These are phyloP conservation scores for Aromia moschata DNA, from an alignment of 2,888 invertebrate species.

Conservation along the genomic window DNA sequence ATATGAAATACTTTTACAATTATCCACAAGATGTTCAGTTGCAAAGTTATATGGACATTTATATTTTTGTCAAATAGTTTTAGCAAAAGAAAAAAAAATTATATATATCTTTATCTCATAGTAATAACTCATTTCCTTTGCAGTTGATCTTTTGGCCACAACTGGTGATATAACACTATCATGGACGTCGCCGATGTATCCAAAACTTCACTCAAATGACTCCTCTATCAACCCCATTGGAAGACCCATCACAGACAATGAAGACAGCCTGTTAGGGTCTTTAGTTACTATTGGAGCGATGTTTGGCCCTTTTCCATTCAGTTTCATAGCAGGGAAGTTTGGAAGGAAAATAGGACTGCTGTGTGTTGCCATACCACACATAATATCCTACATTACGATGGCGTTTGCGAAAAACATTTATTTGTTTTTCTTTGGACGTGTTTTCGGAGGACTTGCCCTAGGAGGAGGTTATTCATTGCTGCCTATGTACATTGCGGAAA, in stretches of 20 bases:
- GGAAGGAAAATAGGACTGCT: constrained; percentile 76
- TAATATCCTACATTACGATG: constrained; percentile 39
- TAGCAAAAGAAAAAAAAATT: too few species aligned
- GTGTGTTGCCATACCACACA: constrained; percentile 55
- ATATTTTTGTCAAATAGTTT: too few species aligned
- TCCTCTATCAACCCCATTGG: constrained; percentile 54
- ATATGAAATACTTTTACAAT: too few species aligned
- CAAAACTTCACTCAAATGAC: constrained; percentile 46
- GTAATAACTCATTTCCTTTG: too few species aligned
- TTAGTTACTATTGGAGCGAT: constrained; percentile 63
- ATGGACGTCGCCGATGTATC: constrained; percentile 48
- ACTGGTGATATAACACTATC: constrained; percentile 44
- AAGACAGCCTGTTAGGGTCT: constrained; percentile 66
- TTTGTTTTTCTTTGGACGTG: constrained; percentile 57
- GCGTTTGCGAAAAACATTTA: constrained; percentile 41
- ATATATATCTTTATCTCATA: too few species aligned
- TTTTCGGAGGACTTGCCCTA: constrained; percentile 69
- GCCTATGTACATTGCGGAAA: constrained; percentile 88
- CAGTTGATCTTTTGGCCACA: constrained; percentile 45
- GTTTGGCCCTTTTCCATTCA: constrained; percentile 73
- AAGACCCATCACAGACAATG: constrained; percentile 51
- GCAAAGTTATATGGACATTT: too few species aligned
- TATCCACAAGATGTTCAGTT: too few species aligned
- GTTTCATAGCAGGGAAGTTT: constrained; percentile 70
- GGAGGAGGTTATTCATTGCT: constrained; percentile 77